These are phyloP conservation scores for Drosophila oshimai DNA, from an alignment of 1,140 invertebrate species.

Conservation along the genomic window DNA sequence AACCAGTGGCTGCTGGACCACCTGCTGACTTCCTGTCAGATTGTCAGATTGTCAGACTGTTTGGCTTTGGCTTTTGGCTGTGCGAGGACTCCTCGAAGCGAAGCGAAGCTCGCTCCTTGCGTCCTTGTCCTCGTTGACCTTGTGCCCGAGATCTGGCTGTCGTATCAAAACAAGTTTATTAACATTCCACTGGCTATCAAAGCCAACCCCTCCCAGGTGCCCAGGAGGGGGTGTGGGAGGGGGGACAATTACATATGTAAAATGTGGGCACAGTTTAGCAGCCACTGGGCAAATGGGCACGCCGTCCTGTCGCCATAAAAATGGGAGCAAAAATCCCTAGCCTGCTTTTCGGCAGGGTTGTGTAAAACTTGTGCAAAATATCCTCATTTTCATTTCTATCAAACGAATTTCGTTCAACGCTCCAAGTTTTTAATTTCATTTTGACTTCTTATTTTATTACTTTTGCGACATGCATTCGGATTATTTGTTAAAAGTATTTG, in stretches of 20 bases:
- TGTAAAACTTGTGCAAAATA: too few relatives aligned
- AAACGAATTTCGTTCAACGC: too few relatives aligned
- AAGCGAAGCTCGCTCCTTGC: background rate
- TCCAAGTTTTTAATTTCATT: background rate
- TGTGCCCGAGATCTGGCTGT: slow-evolving; percentile 45
- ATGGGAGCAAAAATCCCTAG: slow-evolving; percentile 1
- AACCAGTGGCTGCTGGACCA: slow-evolving; percentile 43
- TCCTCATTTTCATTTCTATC: too few relatives aligned
- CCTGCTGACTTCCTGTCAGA: slow-evolving; percentile 57
- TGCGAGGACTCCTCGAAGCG: too few relatives aligned
- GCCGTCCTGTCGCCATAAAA: slow-evolving; percentile 48
- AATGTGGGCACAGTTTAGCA: slow-evolving; percentile 40
- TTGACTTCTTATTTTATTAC: too few relatives aligned
- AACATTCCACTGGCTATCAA: slow-evolving; percentile 39
- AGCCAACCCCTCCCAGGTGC: slow-evolving; percentile 3
- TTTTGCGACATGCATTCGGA: background rate
- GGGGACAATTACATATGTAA: slow-evolving; percentile 49
- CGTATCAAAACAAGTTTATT: slow-evolving; percentile 76
- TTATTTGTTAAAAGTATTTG: background rate
- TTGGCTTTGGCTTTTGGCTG: slow-evolving; percentile 5
- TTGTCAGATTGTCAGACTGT: slow-evolving; percentile 25
- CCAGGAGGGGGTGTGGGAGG: background rate
- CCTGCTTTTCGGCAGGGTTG: slow-evolving; percentile 4
- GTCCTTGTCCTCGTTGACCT: slow-evolving; percentile 70
- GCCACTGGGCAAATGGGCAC: slow-evolving; percentile 13